These are phyloP conservation scores for Philotrypesis tridentata DNA, from an alignment of 1,140 invertebrate genomes.

Conservation along the genomic window DNA sequence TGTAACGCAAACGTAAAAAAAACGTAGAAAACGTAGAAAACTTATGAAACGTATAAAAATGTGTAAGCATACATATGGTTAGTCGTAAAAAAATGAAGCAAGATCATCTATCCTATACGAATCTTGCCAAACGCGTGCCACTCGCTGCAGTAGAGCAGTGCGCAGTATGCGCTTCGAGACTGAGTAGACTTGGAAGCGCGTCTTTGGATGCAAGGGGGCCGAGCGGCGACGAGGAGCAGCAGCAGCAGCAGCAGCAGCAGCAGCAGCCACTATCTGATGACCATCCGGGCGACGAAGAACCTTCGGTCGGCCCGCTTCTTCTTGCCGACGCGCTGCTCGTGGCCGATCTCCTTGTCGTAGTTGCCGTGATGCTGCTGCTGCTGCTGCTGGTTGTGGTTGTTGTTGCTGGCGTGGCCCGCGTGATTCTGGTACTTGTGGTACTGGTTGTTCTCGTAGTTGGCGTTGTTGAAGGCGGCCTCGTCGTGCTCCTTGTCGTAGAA, in stretches of 20 bases:
- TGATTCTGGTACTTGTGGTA: constrained; percentile 61
- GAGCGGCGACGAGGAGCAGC: no score
- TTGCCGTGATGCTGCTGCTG: constrained; percentile 54
- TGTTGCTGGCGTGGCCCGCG: constrained; percentile 53
- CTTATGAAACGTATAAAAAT: no score
- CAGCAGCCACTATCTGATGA: constrained; percentile 38
- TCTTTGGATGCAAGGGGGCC: neutral
- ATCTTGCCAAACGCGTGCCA: no score
- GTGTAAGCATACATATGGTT: no score
- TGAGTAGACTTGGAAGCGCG: no score
- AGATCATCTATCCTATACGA: no score
- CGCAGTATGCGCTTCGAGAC: no score
- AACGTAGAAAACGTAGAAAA: no score
- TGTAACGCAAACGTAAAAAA: no score
- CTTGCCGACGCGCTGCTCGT: constrained; percentile 48
- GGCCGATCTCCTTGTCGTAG: constrained; percentile 57
- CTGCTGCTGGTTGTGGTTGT: constrained; percentile 58
- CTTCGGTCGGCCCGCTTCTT: constrained; percentile 48
- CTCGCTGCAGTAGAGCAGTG: no score
- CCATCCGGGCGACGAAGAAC: constrained; percentile 52
- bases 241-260: no score
- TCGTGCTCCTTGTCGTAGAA: constrained; percentile 64
- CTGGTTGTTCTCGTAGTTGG: constrained; percentile 66
- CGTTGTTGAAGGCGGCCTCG: constrained; percentile 67
- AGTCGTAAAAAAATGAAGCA: no score